Conservation (phyloP, 2,888 invertebrate genomes). For the Mythimna loreyi region DNA sequence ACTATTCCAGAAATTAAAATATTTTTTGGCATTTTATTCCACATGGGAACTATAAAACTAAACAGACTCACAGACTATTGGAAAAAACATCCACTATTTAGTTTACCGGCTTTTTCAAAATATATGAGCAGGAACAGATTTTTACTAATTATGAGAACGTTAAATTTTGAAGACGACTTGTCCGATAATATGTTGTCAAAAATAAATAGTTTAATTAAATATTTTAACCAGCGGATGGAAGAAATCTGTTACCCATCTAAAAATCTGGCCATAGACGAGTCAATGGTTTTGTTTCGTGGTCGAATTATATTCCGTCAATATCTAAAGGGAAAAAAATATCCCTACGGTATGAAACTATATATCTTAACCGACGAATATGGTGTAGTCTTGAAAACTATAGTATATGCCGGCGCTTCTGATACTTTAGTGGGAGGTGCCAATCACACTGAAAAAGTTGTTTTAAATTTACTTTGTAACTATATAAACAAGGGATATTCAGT, state of each 20-base stretch:
- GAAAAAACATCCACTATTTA: constrained; percentile 53
- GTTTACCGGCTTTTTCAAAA: constrained; percentile 49
- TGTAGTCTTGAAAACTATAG: constrained; percentile 25
- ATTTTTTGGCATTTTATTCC: constrained; percentile 44
- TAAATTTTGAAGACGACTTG: constrained; percentile 31
- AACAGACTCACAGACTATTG: constrained; percentile 50
- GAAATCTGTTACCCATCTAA: constrained; percentile 30
- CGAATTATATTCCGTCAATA: constrained; percentile 52
- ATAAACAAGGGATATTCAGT: constrained; percentile 2
- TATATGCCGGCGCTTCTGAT: constrained; percentile 46
- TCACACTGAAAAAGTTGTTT: constrained; percentile 59
- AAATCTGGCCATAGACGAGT: constrained; percentile 53
- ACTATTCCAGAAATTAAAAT: constrained; percentile 46
- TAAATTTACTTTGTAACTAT: constrained; percentile 51
- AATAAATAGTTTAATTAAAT: constrained; percentile 43
- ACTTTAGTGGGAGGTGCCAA: constrained; percentile 45
- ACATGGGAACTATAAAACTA: constrained; percentile 56
- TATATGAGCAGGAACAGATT: constrained; percentile 53
- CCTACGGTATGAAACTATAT: constrained; percentile 51
- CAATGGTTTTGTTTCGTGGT: constrained; percentile 55
- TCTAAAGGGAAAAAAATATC: constrained; percentile 47
- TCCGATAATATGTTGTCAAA: constrained; percentile 48
- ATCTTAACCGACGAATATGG: constrained; percentile 50
- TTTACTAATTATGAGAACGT: constrained; percentile 17
- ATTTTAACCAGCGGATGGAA: constrained; percentile 46